phyloP scores from a whole-genome alignment of 2,888 invertebrate species.

The Protophormia terraenovae region DNA sequence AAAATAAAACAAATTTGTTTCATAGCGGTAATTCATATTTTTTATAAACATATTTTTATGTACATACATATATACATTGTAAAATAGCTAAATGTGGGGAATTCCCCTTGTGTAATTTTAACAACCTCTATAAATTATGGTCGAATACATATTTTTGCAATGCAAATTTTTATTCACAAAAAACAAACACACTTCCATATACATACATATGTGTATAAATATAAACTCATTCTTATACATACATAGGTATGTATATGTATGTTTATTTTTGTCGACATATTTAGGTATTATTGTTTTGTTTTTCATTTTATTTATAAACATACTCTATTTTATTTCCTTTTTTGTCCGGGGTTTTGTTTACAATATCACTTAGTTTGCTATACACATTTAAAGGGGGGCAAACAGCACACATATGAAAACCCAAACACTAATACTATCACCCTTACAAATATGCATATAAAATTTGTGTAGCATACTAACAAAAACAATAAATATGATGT shows the following conservation, averaged over 20 bases:
- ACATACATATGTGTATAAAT: background rate
- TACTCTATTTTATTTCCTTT: conserved; percentile 6
- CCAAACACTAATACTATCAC: background rate
- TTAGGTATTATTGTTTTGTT: conserved; percentile 21
- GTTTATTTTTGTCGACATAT: conserved; percentile 2
- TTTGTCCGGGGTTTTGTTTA: conserved; percentile 15
- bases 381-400: background rate
- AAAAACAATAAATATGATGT: conserved; percentile 26
- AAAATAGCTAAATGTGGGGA: background rate
- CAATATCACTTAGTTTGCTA: background rate
- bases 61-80: background rate
- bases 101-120: conserved; percentile 30
- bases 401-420: background rate
- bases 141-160: conserved; percentile 53
- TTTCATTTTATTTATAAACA: conserved; percentile 22
- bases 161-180: conserved; percentile 46
- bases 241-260: too few relatives aligned
- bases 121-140: conserved; percentile 47
- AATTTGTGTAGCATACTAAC: background rate
- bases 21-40: conserved; percentile 17
- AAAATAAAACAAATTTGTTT: background rate
- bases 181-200: background rate
- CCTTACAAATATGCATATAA: background rate
- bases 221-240: background rate
- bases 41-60: background rate